phyloP scores from a whole-genome alignment of 2,888 invertebrate species.

The Phalera bucephala region DNA sequence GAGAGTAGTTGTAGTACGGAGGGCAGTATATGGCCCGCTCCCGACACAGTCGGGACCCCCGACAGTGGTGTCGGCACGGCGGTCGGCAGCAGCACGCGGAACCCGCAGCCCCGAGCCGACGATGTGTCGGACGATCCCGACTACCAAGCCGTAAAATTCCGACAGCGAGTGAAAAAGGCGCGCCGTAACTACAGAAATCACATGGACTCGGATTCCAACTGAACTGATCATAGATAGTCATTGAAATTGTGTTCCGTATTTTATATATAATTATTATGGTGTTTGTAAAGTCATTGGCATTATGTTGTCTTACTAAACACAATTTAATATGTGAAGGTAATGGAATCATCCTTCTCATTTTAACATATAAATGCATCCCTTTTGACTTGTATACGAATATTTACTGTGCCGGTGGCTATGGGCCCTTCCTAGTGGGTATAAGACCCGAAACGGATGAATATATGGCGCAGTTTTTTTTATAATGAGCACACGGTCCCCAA shows the following conservation, averaged over 20 bases:
- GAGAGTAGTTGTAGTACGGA: constrained; percentile 77
- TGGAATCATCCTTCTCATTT: no score
- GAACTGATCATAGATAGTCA: constrained; percentile 46
- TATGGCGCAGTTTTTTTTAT: no score
- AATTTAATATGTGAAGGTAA: no score
- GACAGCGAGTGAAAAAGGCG: constrained; percentile 84
- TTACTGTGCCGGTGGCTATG: no score
- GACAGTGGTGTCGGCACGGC: constrained; percentile 70
- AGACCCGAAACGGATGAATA: no score
- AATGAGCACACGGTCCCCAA: no score
- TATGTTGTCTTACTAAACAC: no score
- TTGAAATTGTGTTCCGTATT: constrained; percentile 35
- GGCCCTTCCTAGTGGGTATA: no score
- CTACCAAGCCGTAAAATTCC: constrained; percentile 76
- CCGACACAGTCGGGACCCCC: constrained; percentile 49
- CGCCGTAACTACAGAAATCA: constrained; percentile 85
- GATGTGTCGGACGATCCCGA: constrained; percentile 74
- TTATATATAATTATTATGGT: no score
- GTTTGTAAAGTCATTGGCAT: no score
- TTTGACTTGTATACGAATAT: no score
- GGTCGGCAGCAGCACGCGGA: constrained; percentile 59
- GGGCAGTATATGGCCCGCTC: constrained; percentile 54
- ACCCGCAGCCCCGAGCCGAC: constrained; percentile 42
- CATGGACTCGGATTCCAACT: constrained; percentile 86
- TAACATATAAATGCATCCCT: no score